A percentile compares a stretch with the other conserved stretches of the same genome.
Conservation (phyloP, 2,888 invertebrate genomes). For the Scaptomyza polygonia region DNA sequence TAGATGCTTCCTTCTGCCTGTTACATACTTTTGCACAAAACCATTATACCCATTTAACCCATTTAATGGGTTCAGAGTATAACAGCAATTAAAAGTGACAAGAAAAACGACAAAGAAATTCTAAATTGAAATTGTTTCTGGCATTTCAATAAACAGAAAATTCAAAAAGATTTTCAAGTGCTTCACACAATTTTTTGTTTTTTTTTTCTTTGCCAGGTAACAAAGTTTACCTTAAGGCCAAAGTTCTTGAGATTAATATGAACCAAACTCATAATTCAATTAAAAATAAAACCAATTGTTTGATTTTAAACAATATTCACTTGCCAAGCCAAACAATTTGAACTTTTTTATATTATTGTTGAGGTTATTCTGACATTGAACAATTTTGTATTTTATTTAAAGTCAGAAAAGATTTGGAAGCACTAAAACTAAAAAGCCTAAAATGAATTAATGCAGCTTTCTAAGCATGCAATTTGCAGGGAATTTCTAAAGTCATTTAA, state of each 20-base stretch:
- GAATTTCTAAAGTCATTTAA: constrained; percentile 49
- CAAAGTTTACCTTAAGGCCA: constrained; percentile 15
- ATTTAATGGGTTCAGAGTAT: no score
- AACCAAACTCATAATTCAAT: background rate
- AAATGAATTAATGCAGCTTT: constrained; percentile 9
- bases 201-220: constrained; percentile 3
- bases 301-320: no score
- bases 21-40: no score
- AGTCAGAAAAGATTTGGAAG: background rate
- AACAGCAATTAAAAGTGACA: constrained; percentile 21
- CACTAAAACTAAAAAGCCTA: background rate
- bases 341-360: background rate
- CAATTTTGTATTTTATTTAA: background rate
- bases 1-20: no score
- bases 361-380: background rate
- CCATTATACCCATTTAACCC: no score
- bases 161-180: constrained; percentile 46
- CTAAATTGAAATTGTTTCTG: constrained; percentile 67
- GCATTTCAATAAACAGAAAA: constrained; percentile 63
- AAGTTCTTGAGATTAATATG: background rate
- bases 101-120: constrained; percentile 43
- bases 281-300: background rate
- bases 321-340: no score
- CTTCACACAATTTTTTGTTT: constrained; percentile 17
- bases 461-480: constrained; percentile 7